phyloP scores from a whole-genome alignment of 1,140 invertebrate genomes.

The Halyomorpha halys region DNA sequence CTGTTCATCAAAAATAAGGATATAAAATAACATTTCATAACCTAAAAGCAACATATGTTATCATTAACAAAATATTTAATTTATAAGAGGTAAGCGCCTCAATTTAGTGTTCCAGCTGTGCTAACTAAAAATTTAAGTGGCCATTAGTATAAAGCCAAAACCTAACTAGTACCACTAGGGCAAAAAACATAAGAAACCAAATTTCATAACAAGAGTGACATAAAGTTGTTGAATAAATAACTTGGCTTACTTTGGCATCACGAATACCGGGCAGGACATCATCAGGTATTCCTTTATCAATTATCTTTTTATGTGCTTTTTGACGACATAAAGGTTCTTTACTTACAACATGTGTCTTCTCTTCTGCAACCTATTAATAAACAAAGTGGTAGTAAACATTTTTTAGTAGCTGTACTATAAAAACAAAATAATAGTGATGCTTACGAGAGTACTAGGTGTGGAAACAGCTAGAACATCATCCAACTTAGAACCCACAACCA shows the following conservation, averaged over 20 bases:
- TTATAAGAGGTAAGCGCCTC: too few species aligned
- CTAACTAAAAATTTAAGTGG: too few species aligned
- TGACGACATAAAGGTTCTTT: conserved; percentile 77
- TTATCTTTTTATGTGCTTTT: conserved; percentile 77
- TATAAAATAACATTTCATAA: too few species aligned
- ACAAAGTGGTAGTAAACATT: not conserved
- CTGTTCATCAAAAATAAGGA: too few species aligned
- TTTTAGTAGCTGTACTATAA: not conserved
- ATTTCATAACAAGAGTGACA: too few species aligned
- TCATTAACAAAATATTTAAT: too few species aligned
- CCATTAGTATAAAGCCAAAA: too few species aligned
- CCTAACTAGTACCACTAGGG: too few species aligned
- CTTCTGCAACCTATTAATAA: conserved; percentile 30
- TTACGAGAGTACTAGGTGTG: conserved; percentile 48
- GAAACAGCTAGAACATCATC: conserved; percentile 77
- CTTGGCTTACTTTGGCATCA: conserved; percentile 51
- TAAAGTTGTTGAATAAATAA: too few species aligned
- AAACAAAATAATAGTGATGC: not conserved
- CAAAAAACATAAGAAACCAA: too few species aligned
- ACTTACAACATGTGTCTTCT: conserved; percentile 43
- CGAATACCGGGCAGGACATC: conserved; percentile 82
- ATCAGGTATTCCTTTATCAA: conserved; percentile 84
- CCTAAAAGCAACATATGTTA: too few species aligned
- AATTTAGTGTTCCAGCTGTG: too few species aligned
- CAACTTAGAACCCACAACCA: conserved; percentile 87